A percentile compares a stretch with the other conserved stretches of the same genome.
phyloP scores from a whole-genome alignment of 1,140 invertebrate species.

The Leptopilina clavipes region DNA sequence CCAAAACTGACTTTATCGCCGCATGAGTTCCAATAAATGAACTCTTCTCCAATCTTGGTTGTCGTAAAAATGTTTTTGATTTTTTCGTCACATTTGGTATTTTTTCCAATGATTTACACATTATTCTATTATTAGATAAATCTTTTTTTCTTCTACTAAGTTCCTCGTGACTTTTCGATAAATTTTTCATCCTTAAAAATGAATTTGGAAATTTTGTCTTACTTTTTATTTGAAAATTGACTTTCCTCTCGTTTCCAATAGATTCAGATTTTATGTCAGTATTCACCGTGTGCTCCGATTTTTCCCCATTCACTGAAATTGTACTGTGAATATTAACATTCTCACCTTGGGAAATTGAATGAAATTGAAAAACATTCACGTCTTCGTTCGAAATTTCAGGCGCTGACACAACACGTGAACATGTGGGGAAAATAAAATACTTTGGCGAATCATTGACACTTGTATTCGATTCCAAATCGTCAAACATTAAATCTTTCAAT shows the following conservation, averaged over 20 bases:
- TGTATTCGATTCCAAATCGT: constrained; percentile 50
- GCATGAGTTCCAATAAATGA: constrained; percentile 24
- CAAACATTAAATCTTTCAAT: constrained; percentile 62
- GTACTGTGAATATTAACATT: constrained; percentile 59
- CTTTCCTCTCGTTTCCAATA: constrained; percentile 1
- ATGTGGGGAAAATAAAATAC: constrained; percentile 62
- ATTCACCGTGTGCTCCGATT: constrained; percentile 38
- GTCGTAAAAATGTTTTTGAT: not conserved
- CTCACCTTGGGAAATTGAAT: constrained; percentile 35
- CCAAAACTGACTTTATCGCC: not conserved
- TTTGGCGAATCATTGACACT: constrained; percentile 52
- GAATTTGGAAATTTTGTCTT: constrained; percentile 60
- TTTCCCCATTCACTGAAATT: constrained; percentile 53
- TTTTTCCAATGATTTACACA: constrained; percentile 56
- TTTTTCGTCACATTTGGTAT: constrained; percentile 38
- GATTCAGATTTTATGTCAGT: constrained; percentile 49
- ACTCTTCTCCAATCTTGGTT: not conserved
- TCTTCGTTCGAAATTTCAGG: constrained; percentile 61
- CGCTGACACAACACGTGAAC: constrained; percentile 60
- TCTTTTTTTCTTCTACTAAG: constrained; percentile 43
- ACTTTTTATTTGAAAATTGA: constrained; percentile 1
- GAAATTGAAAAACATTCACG: constrained; percentile 47
- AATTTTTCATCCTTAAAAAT: constrained; percentile 58
- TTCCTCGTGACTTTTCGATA: constrained; percentile 58
- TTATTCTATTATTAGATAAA: constrained; percentile 43